Base-by-base conservation (phyloP, 2,797 vertebrate genomes). In the Poeciliopsis turneri region DNA sequence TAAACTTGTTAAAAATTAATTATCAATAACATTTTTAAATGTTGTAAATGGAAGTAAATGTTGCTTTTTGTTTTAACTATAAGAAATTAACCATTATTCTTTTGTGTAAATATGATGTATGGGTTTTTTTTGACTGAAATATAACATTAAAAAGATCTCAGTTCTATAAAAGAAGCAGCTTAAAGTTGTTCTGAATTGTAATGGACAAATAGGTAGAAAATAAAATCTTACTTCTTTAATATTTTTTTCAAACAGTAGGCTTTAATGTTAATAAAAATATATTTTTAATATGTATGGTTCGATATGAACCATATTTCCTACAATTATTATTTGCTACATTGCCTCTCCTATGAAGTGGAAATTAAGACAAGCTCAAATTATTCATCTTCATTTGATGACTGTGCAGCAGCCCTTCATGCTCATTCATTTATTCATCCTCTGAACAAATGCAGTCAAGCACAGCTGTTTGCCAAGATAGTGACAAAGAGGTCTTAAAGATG, bases 301-400 rank as follows among this genome's bases (percentile, higher is more conserved):
- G 1, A 70, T 18, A 7, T 70, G 12, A 41, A 69, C 13, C 59
- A 82, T 25, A 71, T 75, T 75, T 84, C 71, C 18, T 9, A 0
- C 0, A 41, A 66, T 64, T 43, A 79, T 51, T 68, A 39, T 28
- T 59, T 82, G 68, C 75, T 68, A 39, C 33, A 46, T n/a, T 53
- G 74, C 69, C 18, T 18, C 41, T 41, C 82, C 25, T 90, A 83
- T 92, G 90, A 93, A 89, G 86, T 92, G 90, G 82, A 92, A 92
- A 93, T 89, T 73, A 15, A 90, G 77, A 84, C 74, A 2, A 18
- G 46, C 64, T 87, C 36, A 59, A 81, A 86, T 83, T 57, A 78
- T 77, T 75, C 25, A 78, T 78, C 77, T 92, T 76, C 86, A 90
- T 84, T 86, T 90, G 86, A 90, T 88, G 82, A 86, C 39, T 23